Percentiles rank a stretch among this genome's conserved stretches.
phyloP scores from a whole-genome alignment of 2,888 invertebrate species.

The Ypsolopha sequella region DNA sequence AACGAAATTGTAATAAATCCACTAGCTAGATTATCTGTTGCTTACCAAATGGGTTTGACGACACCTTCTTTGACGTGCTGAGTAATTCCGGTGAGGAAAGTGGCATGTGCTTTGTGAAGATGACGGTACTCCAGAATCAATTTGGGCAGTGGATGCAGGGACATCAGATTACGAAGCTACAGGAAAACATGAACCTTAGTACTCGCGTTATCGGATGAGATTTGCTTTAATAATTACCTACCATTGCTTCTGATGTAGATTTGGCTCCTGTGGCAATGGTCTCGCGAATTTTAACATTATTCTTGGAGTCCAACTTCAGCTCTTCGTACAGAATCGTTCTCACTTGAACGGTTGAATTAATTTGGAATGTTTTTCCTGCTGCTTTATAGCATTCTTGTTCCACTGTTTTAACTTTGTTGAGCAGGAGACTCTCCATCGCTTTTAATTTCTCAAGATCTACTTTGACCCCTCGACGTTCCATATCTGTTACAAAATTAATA shows the following conservation, averaged over 20 bases:
- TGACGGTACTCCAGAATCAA: conserved; percentile 57
- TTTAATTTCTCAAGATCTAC: conserved; percentile 39
- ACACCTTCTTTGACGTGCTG: conserved; percentile 40
- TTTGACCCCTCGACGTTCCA: conserved; percentile 47
- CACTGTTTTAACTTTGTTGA: conserved; percentile 28
- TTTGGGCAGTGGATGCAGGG: conserved; percentile 47
- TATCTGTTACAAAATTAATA: conserved; percentile 25
- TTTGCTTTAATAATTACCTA: conserved; percentile 12
- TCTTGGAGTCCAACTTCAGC: conserved; percentile 42
- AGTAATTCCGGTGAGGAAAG: conserved; percentile 51
- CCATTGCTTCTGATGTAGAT: conserved; percentile 59
- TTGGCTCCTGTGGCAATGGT: conserved; percentile 43
- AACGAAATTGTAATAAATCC: not conserved
- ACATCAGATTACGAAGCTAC: conserved; percentile 43
- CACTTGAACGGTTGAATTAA: conserved; percentile 51
- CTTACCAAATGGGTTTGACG: conserved; percentile 51
- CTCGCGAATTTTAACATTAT: conserved; percentile 40
- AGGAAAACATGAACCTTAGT: not conserved
- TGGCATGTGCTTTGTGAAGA: conserved; percentile 57
- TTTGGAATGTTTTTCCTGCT: conserved; percentile 47
- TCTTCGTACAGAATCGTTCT: conserved; percentile 54
- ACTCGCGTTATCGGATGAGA: not conserved
- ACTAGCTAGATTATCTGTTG: not conserved
- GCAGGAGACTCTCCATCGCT: conserved; percentile 35
- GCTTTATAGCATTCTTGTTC: conserved; percentile 43